Percentiles rank a stretch among this genome's conserved stretches.
Evolutionary conservation across 2,113 vertebrate species (phyloP).

Genomic region (Pluvianellus socialis): DNA sequence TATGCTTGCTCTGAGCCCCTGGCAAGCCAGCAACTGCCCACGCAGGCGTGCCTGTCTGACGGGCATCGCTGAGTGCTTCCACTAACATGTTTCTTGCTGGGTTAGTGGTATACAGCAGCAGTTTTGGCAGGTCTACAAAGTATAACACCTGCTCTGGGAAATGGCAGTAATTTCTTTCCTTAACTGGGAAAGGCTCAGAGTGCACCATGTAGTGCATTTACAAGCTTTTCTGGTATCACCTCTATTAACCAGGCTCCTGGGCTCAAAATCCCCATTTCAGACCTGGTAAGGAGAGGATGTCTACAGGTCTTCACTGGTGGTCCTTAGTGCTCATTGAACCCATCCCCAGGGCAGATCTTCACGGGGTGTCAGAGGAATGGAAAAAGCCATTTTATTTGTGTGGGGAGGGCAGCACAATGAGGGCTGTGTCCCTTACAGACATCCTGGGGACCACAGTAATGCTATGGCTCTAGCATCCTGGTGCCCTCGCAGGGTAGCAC

Average conservation of each 20-base stretch:
- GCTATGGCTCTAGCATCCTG: background rate
- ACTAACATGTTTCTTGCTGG: background rate
- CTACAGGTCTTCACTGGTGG: background rate
- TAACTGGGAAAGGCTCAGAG: background rate
- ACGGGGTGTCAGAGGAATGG: accelerated
- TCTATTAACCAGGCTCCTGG: background rate
- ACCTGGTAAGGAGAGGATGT: background rate
- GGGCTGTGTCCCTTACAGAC: background rate
- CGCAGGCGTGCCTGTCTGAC: accelerated
- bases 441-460: background rate
- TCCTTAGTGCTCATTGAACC: background rate
- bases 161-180: background rate
- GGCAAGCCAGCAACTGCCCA: background rate
- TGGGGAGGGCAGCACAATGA: background rate
- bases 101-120: accelerated
- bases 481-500: background rate
- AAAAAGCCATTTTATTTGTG: background rate
- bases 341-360: background rate
- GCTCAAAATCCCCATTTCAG: background rate
- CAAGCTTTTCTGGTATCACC: background rate
- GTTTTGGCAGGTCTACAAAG: background rate
- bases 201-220: accelerated
- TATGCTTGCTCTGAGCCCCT: background rate
- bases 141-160: background rate
- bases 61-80: accelerated